These are phyloP conservation scores for Drosophila formosana DNA, from an alignment of 2,888 invertebrate species.

Conservation along the genomic window DNA sequence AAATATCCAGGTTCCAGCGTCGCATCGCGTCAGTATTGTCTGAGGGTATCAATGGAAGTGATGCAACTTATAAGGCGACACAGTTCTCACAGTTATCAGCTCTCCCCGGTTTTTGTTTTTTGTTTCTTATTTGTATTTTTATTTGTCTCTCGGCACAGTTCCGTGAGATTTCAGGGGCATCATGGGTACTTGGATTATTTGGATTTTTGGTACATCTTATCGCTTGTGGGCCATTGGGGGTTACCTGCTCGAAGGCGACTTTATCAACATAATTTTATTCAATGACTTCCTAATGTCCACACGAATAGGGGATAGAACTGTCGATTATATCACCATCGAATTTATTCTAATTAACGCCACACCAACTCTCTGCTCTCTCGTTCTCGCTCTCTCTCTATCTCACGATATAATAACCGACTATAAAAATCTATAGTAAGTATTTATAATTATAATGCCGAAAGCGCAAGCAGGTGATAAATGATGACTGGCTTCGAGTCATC, in stretches of 20 bases:
- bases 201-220: constrained; percentile 1
- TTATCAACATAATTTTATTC: not conserved
- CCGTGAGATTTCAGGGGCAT: not conserved
- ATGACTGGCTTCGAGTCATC: not conserved
- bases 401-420: not conserved
- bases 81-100: constrained; percentile 22
- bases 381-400: not conserved
- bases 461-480: constrained; percentile 8
- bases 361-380: no score
- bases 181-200: constrained; percentile 4
- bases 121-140: not conserved
- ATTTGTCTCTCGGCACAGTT: not conserved
- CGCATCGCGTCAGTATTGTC: constrained; percentile 27
- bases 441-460: constrained; percentile 7
- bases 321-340: not conserved
- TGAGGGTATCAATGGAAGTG: constrained; percentile 6
- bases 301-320: constrained; percentile 1
- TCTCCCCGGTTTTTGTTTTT: constrained; percentile 1
- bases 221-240: constrained; percentile 2
- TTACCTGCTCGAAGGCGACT: not conserved
- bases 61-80: constrained; percentile 7
- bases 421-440: constrained; percentile 7
- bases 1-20: constrained; percentile 3
- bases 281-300: not conserved
- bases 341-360: constrained; percentile 3